Evolutionary conservation across 2,113 vertebrate genomes (phyloP).

Genomic region (Gallinago paraguaiae): DNA sequence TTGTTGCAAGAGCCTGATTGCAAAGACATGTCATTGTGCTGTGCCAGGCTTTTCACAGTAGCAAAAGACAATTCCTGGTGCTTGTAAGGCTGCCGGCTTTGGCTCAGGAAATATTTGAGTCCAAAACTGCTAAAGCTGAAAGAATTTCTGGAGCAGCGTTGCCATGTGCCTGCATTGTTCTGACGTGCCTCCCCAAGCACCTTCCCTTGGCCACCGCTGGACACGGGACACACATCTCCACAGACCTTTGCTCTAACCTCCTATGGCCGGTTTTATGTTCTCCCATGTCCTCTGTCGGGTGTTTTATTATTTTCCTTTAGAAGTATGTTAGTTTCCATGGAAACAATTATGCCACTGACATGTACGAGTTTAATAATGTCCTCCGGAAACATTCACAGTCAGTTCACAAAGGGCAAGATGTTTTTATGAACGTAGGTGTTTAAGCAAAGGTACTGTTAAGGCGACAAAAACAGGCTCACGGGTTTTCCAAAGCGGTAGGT

Average conservation of each 20-base stretch:
- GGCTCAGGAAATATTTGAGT: not conserved
- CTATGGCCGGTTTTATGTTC: not conserved
- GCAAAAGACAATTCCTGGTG: not conserved
- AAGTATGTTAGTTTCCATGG: constrained; percentile 34
- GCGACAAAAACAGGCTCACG: not conserved
- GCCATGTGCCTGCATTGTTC: not conserved
- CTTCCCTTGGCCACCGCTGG: not conserved
- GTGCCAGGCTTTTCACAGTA: not conserved
- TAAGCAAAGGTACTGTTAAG: not conserved
- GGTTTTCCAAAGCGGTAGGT: not conserved
- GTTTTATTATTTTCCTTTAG: constrained; percentile 35
- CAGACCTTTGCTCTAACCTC: constrained; percentile 33
- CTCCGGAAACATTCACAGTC: constrained; percentile 9
- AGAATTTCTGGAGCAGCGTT: not conserved
- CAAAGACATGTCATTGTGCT: not conserved
- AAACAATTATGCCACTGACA: constrained; percentile 31
- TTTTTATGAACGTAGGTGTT: not conserved
- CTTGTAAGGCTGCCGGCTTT: not conserved
- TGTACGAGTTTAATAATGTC: not conserved
- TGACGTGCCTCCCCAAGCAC: not conserved
- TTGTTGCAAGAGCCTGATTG: not conserved
- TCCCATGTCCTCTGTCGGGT: not conserved
- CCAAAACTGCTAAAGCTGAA: constrained; percentile 1
- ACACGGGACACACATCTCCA: not conserved
- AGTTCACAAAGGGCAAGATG: not conserved